Evolutionary conservation across 2,888 invertebrate species (phyloP).

Genomic region (Podotricha telesiphe): DNA sequence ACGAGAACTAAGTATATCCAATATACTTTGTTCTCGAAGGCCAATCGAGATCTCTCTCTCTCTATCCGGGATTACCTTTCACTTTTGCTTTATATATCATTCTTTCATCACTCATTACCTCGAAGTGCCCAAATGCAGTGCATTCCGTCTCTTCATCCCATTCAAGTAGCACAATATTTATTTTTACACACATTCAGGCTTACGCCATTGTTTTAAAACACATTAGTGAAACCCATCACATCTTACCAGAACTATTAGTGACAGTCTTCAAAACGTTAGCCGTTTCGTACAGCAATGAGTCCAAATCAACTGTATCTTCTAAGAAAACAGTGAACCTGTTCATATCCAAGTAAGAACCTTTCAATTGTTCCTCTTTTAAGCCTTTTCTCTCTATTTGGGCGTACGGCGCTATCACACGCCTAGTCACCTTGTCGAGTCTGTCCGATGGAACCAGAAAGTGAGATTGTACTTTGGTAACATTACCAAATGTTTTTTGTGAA

Average conservation of each 20-base stretch:
- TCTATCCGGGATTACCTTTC: too few species aligned
- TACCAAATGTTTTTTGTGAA: conserved; percentile 27
- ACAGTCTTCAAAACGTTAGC: conserved; percentile 81
- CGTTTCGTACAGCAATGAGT: conserved; percentile 82
- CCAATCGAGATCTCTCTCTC: too few species aligned
- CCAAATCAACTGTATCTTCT: conserved; percentile 82
- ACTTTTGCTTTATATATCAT: too few species aligned
- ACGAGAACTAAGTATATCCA: too few species aligned
- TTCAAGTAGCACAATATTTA: too few species aligned
- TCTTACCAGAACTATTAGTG: conserved; percentile 81
- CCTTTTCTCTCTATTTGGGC: conserved; percentile 77
- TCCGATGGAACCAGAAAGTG: conserved; percentile 75
- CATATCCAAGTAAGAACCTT: conserved; percentile 69
- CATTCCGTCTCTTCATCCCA: too few species aligned
- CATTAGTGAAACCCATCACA: background rate
- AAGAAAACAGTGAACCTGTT: conserved; percentile 78
- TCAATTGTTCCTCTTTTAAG: conserved; percentile 63
- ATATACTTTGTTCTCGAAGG: too few species aligned
- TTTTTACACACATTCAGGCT: too few species aligned
- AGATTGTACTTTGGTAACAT: conserved; percentile 60
- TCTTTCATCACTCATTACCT: too few species aligned
- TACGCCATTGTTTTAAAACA: too few species aligned
- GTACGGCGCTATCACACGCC: conserved; percentile 84
- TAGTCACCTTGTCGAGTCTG: conserved; percentile 79
- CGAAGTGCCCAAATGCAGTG: too few species aligned